Base-by-base conservation (phyloP, 1,140 invertebrate genomes). In the Aphidius ervi region DNA sequence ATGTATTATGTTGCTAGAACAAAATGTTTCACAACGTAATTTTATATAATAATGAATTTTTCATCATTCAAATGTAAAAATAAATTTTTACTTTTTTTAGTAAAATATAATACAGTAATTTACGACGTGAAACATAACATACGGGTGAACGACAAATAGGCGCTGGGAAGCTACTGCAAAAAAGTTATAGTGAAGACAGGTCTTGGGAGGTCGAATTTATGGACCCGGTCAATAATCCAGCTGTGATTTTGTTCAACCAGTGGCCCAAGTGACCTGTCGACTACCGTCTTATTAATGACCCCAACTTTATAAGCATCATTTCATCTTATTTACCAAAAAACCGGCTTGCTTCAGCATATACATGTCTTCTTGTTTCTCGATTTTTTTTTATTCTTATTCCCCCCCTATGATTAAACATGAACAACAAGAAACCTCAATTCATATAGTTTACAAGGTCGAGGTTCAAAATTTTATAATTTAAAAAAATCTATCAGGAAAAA, bases 281-380 rank as follows among this genome's bases (percentile, higher is more conserved):
- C 47, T 50, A 20, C 48, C 56, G 45, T 6, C 50, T 49, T 50
- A 58, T 58, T 58, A 58, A 58, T 58, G 47, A 41, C 47, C 6
- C 41, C 47, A 40, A 58, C 10, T 58, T 58, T 50, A 31, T 50
- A n/a, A 49, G 47, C 23, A 31, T 31, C 2, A 31, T 31, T 31
- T 31, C 23, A 31, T 31, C 23, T 31, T 31, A 31, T 31, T 31
- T 31, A 31, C 23, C 2, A 31, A 31, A 31, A 49, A 52, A 52
- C 23, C 39, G 23, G 49, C 39, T 52, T 43, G 7, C 2, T 43
- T 10, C 9, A 7, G 2, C 42, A 8, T 10, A 7, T 9, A 7
- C n/a, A 56, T 2, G 7, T 23, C 31, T n/a, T 58, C 39, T 42
- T 16, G 10, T n/a, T n/a, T 50, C 37, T 52, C 46, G n/a, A n/a